Conservation (phyloP, 2,113 vertebrate species). For the Pycnonotus jocosus region DNA sequence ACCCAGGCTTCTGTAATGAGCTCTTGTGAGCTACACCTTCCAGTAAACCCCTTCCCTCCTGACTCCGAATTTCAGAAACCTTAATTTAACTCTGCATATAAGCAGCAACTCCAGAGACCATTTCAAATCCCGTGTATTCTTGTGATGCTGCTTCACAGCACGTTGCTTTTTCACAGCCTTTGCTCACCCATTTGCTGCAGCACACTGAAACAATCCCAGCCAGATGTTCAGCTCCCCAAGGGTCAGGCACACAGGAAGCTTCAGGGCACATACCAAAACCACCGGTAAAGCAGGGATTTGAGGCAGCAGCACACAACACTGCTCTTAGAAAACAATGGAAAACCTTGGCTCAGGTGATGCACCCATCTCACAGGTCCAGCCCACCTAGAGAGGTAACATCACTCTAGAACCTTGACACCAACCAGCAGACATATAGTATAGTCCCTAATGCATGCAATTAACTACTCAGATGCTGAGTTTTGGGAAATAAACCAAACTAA, state of each 20-base stretch:
- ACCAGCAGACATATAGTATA: neutral
- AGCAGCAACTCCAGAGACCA: conserved; percentile 10
- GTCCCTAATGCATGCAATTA: neutral
- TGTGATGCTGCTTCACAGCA: accelerated
- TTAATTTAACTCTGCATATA: neutral
- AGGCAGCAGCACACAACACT: neutral
- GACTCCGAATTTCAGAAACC: neutral
- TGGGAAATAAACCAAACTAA: neutral
- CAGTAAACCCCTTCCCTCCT: neutral
- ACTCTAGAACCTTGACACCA: neutral
- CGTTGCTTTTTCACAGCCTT: neutral
- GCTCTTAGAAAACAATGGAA: neutral
- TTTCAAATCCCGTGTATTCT: neutral
- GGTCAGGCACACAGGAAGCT: neutral
- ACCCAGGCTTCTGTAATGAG: neutral
- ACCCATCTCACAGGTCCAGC: neutral
- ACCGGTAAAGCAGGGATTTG: neutral
- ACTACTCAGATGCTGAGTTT: neutral
- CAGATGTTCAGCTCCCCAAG: neutral
- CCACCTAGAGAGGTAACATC: accelerated
- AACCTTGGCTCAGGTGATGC: neutral
- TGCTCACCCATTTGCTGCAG: neutral
- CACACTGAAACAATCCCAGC: neutral
- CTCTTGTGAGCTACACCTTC: neutral
- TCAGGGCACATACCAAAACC: neutral